phyloP scores from a whole-genome alignment of 2,113 vertebrate genomes.

The Cottus gobio region DNA sequence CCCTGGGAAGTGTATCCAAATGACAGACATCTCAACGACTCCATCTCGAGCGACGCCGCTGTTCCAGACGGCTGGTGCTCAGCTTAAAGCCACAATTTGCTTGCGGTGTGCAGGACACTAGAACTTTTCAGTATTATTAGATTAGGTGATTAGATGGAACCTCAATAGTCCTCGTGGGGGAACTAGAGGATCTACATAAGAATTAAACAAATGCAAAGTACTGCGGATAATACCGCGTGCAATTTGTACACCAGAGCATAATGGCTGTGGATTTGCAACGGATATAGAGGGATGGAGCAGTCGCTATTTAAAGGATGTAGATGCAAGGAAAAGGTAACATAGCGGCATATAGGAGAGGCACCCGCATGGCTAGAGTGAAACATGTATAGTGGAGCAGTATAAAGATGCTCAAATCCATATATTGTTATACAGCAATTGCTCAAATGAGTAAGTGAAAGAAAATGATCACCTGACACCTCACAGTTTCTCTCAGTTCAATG shows the following conservation, averaged over 20 bases:
- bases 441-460: neutral
- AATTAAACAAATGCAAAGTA: slow-evolving; percentile 43
- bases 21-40: slow-evolving; percentile 55
- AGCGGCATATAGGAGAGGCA: neutral
- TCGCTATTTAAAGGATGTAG: neutral
- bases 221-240: slow-evolving; percentile 15
- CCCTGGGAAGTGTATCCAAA: slow-evolving; percentile 43
- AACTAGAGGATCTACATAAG: slow-evolving; percentile 14
- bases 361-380: neutral
- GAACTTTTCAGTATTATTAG: slow-evolving; percentile 57
- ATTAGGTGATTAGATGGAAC: slow-evolving; percentile 60
- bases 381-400: neutral
- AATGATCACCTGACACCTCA: neutral
- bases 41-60: slow-evolving; percentile 32
- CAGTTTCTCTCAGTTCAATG: neutral
- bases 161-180: slow-evolving; percentile 50
- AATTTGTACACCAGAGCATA: slow-evolving; percentile 29
- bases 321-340: neutral
- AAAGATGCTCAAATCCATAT: neutral
- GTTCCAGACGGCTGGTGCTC: slow-evolving; percentile 53
- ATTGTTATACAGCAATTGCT: neutral
- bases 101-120: slow-evolving; percentile 32
- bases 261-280: slow-evolving; percentile 17
- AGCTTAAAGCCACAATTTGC: slow-evolving; percentile 51
- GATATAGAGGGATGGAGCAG: neutral